Percentiles rank a stretch among this genome's conserved stretches.
phyloP scores from a whole-genome alignment of 2,888 invertebrate species.

The Meteorus cinctellus region DNA sequence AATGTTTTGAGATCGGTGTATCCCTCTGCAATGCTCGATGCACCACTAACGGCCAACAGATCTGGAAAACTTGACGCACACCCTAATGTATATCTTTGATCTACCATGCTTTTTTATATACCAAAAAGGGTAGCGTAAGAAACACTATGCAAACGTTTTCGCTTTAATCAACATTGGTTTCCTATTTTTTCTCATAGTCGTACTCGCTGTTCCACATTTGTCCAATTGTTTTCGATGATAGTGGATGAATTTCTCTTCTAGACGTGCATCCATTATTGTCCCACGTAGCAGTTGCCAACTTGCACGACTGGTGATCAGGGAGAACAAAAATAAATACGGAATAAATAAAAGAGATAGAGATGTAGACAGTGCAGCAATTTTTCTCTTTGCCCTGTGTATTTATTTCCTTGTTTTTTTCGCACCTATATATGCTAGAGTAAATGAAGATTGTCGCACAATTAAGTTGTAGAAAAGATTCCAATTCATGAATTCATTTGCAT shows the following conservation, averaged over 20 bases:
- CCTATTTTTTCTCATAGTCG: constrained; percentile 25
- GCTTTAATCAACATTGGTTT: constrained; percentile 16
- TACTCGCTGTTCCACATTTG: constrained; percentile 40
- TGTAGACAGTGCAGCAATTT: constrained; percentile 8
- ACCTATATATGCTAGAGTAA: not conserved
- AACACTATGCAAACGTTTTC: constrained; percentile 20
- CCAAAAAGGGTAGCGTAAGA: not conserved
- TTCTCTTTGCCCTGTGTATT: constrained; percentile 30
- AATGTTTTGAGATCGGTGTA: constrained; percentile 65
- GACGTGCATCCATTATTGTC: constrained; percentile 45
- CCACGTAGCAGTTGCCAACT: constrained; percentile 39
- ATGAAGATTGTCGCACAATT: constrained; percentile 21
- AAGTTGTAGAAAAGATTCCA: not conserved
- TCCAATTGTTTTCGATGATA: constrained; percentile 47
- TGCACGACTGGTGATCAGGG: constrained; percentile 21
- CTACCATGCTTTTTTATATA: constrained; percentile 67
- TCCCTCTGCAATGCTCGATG: constrained; percentile 51
- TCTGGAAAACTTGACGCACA: constrained; percentile 64
- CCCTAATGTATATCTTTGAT: constrained; percentile 64
- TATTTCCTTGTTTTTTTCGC: not conserved
- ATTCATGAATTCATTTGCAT: not conserved
- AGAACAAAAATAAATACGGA: constrained; percentile 5
- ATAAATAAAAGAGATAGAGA: constrained; percentile 17
- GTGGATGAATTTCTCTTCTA: constrained; percentile 42
- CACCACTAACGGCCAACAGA: constrained; percentile 63